Percentiles rank a stretch among this genome's conserved stretches.
Evolutionary conservation across 2,113 vertebrate genomes (phyloP).

Genomic region (Mastomys coucha): DNA sequence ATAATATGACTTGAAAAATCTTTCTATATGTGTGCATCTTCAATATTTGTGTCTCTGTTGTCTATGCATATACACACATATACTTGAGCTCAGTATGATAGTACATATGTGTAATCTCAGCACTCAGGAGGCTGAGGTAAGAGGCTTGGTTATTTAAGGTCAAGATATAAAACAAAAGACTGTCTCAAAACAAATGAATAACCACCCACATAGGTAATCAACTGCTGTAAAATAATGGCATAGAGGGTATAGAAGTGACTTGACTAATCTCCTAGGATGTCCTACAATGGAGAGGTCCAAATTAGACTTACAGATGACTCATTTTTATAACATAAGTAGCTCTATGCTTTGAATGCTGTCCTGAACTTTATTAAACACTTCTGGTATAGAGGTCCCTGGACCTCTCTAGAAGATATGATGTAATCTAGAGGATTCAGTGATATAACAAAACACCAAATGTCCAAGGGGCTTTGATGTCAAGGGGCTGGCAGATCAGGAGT

Average conservation of each 20-base stretch:
- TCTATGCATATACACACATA: neutral
- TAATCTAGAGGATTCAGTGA: neutral
- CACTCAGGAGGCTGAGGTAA: neutral
- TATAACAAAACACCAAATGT: neutral
- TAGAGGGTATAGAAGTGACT: neutral
- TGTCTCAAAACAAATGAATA: neutral
- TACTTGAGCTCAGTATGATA: neutral
- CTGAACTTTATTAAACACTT: neutral
- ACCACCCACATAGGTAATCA: neutral
- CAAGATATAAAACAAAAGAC: neutral
- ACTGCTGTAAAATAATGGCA: neutral
- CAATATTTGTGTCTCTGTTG: neutral
- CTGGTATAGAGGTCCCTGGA: neutral
- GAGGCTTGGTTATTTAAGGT: neutral
- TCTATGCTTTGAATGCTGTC: neutral
- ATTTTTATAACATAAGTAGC: constrained; percentile 28
- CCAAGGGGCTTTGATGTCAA: neutral
- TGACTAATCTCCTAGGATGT: neutral
- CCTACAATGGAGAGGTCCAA: neutral
- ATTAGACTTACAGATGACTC: neutral
- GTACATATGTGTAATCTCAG: neutral
- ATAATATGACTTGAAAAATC: constrained; percentile 8
- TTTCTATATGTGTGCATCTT: neutral
- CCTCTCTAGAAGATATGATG: neutral
- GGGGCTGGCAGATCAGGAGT: neutral